A percentile compares a stretch with the other conserved stretches of the same genome.
Evolutionary conservation across 2,113 vertebrate genomes (phyloP).

Genomic region (Cryptotis parvus): DNA sequence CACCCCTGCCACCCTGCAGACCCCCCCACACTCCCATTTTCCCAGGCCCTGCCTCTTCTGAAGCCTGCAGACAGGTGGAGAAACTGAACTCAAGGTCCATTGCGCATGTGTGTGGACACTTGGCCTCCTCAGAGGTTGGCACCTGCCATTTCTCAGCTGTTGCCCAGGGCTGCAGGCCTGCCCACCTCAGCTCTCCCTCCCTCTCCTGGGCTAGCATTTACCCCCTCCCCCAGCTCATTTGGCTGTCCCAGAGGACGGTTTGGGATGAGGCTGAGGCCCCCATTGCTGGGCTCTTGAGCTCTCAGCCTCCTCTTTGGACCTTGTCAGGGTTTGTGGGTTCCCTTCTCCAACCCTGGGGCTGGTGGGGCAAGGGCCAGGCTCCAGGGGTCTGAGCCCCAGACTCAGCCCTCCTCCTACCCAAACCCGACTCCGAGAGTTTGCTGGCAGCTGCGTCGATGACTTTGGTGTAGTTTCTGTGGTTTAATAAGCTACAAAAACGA

Average conservation of each 20-base stretch:
- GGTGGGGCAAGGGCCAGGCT: too few relatives aligned
- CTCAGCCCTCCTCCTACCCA: conserved; percentile 56
- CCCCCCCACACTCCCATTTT: background rate
- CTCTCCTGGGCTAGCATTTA: rapidly evolving
- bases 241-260: background rate
- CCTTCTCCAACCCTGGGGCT: too few relatives aligned
- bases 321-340: background rate
- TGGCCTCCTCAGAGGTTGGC: background rate
- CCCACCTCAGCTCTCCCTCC: background rate
- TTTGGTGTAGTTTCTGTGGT: conserved; percentile 78
- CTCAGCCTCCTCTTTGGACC: background rate
- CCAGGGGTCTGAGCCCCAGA: conserved; percentile 35
- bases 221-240: background rate
- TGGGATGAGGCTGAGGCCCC: background rate
- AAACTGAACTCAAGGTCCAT: background rate
- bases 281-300: background rate
- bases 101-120: too few relatives aligned
- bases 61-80: background rate
- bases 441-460: conserved; percentile 74
- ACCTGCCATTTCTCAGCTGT: background rate
- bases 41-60: background rate
- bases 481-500: conserved; percentile 82
- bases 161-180: background rate
- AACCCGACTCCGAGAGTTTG: conserved; percentile 78
- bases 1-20: background rate